These are phyloP conservation scores for Pandemis corylana DNA, from an alignment of 2,888 invertebrate species.

Conservation along the genomic window DNA sequence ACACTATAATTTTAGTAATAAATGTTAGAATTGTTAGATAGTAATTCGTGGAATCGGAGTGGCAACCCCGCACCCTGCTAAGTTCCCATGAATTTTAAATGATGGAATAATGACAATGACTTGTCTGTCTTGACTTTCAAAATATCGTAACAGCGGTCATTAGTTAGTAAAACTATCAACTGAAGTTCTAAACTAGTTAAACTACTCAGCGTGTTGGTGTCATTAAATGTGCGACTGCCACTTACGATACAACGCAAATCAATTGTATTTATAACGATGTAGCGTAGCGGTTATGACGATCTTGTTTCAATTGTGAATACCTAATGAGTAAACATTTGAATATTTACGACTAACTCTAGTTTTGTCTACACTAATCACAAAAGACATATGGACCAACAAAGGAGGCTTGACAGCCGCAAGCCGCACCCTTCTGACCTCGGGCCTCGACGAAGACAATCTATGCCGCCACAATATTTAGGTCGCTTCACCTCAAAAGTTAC, in stretches of 20 bases:
- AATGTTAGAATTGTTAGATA: conserved; percentile 35
- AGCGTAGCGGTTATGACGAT: not conserved
- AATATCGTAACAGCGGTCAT: conserved; percentile 9
- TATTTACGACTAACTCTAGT: not conserved
- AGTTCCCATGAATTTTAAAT: conserved; percentile 32
- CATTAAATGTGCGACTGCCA: conserved; percentile 18
- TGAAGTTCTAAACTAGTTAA: conserved; percentile 25
- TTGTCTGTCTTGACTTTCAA: conserved; percentile 20
- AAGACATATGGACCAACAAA: conserved; percentile 23
- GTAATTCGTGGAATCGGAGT: conserved; percentile 33
- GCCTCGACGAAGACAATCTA: conserved; percentile 41
- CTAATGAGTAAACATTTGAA: not conserved
- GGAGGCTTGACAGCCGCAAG: conserved; percentile 36
- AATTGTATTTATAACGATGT: conserved; percentile 13
- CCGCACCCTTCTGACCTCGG: conserved; percentile 42
- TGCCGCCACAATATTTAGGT: conserved; percentile 56
- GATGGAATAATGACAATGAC: conserved; percentile 1
- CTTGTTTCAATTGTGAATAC: not conserved
- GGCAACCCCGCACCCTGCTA: conserved; percentile 22
- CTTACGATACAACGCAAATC: conserved; percentile 26
- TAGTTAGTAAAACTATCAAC: conserved; percentile 18
- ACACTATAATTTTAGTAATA: conserved; percentile 29
- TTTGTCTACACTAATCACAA: conserved; percentile 49
- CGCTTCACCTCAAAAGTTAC: conserved; percentile 59
- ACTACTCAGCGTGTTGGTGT: conserved; percentile 16